These are phyloP conservation scores for Enteromius trimaculatus DNA, from an alignment of 2,797 vertebrate species.

Conservation along the genomic window DNA sequence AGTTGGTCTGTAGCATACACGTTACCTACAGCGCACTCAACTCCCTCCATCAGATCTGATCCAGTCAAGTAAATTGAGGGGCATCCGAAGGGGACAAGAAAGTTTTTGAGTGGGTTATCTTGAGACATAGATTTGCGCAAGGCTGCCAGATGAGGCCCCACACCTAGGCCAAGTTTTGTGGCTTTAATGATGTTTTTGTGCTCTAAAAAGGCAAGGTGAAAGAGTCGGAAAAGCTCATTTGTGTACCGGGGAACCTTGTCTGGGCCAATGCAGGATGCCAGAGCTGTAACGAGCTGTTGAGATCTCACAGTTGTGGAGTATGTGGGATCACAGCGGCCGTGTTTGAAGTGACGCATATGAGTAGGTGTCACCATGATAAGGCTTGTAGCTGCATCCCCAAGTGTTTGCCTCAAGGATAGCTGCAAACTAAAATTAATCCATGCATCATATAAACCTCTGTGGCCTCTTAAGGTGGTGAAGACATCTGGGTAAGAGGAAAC, in stretches of 20 bases:
- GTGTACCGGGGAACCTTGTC: conserved; percentile 66
- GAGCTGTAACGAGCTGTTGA: conserved; percentile 67
- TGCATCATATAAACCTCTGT: conserved; percentile 78
- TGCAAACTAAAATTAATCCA: conserved; percentile 83
- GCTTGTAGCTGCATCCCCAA: conserved; percentile 70
- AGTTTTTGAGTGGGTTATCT: conserved; percentile 77
- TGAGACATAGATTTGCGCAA: conserved; percentile 70
- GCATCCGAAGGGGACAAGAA: conserved; percentile 78
- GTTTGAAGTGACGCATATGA: conserved; percentile 82
- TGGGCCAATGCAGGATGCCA: conserved; percentile 64
- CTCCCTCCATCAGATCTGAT: conserved; percentile 75
- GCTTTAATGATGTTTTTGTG: conserved; percentile 79
- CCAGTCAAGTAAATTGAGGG: conserved; percentile 83
- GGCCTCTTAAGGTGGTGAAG: conserved; percentile 74
- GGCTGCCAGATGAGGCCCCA: conserved; percentile 79
- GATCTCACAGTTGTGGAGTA: conserved; percentile 76
- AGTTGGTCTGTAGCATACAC: conserved; percentile 81
- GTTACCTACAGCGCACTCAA: conserved; percentile 81
- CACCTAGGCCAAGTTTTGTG: conserved; percentile 77
- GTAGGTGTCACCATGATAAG: conserved; percentile 81
- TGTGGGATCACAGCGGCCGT: conserved; percentile 83
- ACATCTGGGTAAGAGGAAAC: conserved; percentile 77
- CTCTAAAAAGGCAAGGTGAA: conserved; percentile 78
- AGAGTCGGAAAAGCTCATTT: conserved; percentile 70
- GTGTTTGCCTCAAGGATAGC: conserved; percentile 76